Evolutionary conservation across 2,888 invertebrate species (phyloP), one percentile per base, ranked within the genome.

Genomic region (Cyclophora punctaria): DNA sequence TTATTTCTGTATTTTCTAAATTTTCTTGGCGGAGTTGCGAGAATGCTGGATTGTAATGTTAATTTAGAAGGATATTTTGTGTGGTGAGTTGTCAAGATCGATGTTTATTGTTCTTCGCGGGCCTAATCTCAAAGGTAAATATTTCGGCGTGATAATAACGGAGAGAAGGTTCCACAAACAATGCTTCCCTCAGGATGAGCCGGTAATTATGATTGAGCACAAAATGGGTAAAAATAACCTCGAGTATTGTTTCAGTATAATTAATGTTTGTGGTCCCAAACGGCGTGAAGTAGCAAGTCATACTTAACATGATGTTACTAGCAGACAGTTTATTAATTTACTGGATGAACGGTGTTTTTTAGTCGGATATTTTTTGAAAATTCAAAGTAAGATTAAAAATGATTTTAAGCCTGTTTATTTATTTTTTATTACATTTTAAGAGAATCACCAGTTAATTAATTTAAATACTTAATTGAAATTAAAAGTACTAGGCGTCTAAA

Each of bases 121-220:
- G 43, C 3, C 3, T 43, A 47, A 41, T 40, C 59, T 54, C 57
- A 5, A 46, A 67, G 69, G 73, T 70, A 73, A 72, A 75, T 70
- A 72, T 71, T 70, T 71, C 60, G 62, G 59, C 58, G 63, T 51
- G 66, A 67, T 69, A 72, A 71, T 70, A 70, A 69, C 70, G 37
- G 37, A 5, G 4, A 5, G 37, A 72, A 69, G 65, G 59, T 67
- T 75, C 73, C 72, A 69, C 67, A 64, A 73, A 76, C 75, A 79
- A 81, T 74, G 78, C 73, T 67, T 81, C 85, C 85, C 81, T 58
- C 57, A 75, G 84, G 83, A 76, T 63, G 67, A 61, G 61, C 66
- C 60, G 76, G 77, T 87, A 86, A 88, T 88, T 88, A 87, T 87
- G 87, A 88, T 88, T 85, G 87, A 88, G 86, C 85, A 80, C 77